Evolutionary conservation across 2,113 vertebrate species (phyloP).

Genomic region (Ophiodon elongatus): DNA sequence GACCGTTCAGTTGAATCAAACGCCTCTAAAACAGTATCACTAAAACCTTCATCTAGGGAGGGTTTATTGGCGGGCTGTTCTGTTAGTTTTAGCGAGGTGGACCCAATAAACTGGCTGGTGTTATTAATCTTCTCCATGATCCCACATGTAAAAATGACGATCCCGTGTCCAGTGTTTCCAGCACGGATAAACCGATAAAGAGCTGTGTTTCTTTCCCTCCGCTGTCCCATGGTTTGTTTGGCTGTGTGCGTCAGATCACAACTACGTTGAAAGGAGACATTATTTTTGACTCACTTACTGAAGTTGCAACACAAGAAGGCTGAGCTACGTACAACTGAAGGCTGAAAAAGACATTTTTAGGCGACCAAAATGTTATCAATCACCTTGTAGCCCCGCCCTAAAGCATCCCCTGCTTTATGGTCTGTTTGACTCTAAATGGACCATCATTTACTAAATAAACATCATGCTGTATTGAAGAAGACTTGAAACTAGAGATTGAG

Average conservation of each 20-base stretch:
- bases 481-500: too few relatives aligned
- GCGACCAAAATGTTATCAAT: too few relatives aligned
- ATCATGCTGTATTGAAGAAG: too few relatives aligned
- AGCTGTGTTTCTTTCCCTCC: neutral
- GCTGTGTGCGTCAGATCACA: neutral
- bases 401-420: too few relatives aligned
- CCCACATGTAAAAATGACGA: neutral
- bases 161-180: neutral
- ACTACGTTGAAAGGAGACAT: neutral
- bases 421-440: too few relatives aligned
- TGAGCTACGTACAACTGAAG: too few relatives aligned
- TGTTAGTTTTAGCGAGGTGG: neutral
- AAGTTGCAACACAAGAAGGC: too few relatives aligned
- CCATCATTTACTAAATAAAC: too few relatives aligned
- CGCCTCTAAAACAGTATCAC: neutral
- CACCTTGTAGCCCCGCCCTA: too few relatives aligned
- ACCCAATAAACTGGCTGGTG: neutral
- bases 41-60: neutral
- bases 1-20: neutral
- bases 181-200: neutral
- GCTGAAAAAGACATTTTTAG: too few relatives aligned
- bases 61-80: neutral
- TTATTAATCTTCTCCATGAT: neutral
- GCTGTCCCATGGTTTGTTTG: neutral
- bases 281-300: too few relatives aligned